Evolutionary conservation across 1,140 invertebrate genomes (phyloP).

Genomic region (Gerris buenoi): DNA sequence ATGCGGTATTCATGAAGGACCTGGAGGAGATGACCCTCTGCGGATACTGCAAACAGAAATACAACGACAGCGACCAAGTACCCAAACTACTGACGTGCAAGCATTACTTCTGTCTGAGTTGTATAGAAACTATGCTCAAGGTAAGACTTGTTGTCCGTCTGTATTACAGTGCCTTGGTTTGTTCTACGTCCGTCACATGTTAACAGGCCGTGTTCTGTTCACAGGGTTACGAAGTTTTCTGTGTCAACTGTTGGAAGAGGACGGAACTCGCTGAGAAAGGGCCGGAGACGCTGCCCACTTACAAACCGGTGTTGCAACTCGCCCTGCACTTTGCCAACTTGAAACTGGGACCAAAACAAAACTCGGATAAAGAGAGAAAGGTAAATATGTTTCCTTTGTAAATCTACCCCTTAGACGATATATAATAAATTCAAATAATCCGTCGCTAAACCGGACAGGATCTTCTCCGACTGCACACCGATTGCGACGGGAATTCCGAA

Average conservation of each 20-base stretch:
- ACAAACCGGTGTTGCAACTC: slow-evolving; percentile 38
- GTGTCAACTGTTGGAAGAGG: slow-evolving; percentile 50
- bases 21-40: slow-evolving; percentile 53
- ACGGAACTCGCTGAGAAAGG: slow-evolving; percentile 43
- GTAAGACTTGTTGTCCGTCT: no score
- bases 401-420: no score
- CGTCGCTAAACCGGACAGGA: no score
- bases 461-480: no score
- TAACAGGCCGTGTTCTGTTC: no score
- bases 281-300: slow-evolving; percentile 46
- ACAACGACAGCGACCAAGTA: slow-evolving; percentile 47
- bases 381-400: slow-evolving; percentile 22
- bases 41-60: slow-evolving; percentile 48
- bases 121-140: slow-evolving; percentile 46
- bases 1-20: slow-evolving; percentile 30
- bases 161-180: no score
- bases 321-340: slow-evolving; percentile 21
- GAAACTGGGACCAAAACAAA: slow-evolving; percentile 24
- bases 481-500: no score
- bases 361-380: slow-evolving; percentile 34
- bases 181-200: no score
- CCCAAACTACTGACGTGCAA: slow-evolving; percentile 59
- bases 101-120: slow-evolving; percentile 58
- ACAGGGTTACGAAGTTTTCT: slow-evolving; percentile 42
- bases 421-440: no score